Evolutionary conservation across 2,888 invertebrate species (phyloP).

Genomic region (Cheilosia vulpina): DNA sequence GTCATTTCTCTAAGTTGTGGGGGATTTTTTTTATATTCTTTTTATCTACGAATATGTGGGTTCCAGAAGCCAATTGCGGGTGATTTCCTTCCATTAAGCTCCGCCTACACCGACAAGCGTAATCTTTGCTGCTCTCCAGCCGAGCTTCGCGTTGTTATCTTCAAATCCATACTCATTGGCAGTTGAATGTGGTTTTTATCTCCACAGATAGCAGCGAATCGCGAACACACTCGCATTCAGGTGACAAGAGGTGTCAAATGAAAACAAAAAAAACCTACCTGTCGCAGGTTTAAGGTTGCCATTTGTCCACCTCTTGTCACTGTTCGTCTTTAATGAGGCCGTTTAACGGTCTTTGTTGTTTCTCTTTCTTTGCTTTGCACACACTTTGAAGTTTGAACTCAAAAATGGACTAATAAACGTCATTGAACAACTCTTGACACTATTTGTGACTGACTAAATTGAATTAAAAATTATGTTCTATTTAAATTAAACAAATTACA

Average conservation of each 20-base stretch:
- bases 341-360: slow-evolving; percentile 13
- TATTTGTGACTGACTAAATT: slow-evolving; percentile 3
- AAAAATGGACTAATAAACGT: slow-evolving; percentile 54
- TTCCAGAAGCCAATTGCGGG: slow-evolving; percentile 28
- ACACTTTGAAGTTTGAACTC: slow-evolving; percentile 25
- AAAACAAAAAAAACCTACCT: not conserved
- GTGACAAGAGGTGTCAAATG: slow-evolving; percentile 15
- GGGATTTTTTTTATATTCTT: not conserved
- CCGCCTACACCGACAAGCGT: slow-evolving; percentile 41
- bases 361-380: slow-evolving; percentile 1
- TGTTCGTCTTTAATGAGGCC: slow-evolving; percentile 26
- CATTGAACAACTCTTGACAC: slow-evolving; percentile 47
- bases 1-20: slow-evolving; percentile 29
- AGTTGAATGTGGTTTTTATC: not conserved
- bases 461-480: slow-evolving; percentile 50
- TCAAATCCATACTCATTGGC: not conserved
- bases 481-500: slow-evolving; percentile 61
- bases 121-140: not conserved
- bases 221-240: slow-evolving; percentile 23
- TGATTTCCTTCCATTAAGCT: slow-evolving; percentile 42
- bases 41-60: slow-evolving; percentile 13
- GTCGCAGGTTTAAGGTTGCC: not conserved
- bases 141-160: not conserved
- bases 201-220: not conserved
- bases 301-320: slow-evolving; percentile 18